phyloP scores from a whole-genome alignment of 35 echinoderm and acorn worm species.

The Acanthaster planci region DNA sequence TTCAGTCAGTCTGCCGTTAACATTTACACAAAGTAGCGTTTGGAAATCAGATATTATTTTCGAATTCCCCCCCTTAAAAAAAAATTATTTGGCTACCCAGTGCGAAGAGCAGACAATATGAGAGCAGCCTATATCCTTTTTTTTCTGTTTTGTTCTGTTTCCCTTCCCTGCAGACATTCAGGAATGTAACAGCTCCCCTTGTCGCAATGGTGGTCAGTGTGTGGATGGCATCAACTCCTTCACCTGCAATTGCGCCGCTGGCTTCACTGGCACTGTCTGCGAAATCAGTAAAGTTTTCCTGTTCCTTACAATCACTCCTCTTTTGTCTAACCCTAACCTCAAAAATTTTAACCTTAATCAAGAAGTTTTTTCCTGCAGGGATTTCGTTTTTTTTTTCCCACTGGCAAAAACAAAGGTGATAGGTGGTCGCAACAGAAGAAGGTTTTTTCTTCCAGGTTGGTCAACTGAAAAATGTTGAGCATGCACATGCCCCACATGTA shows the following conservation, averaged over 20 bases:
- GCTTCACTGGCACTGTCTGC: background rate
- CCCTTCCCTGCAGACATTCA: background rate
- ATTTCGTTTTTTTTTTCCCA: background rate
- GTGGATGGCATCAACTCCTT: background rate
- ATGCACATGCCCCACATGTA: background rate
- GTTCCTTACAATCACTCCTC: background rate
- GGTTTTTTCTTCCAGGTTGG: background rate
- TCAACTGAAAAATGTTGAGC: no score
- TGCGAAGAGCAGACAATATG: no score
- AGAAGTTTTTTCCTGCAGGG: background rate
- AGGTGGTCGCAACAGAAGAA: constrained; percentile 5
- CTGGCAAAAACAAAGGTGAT: constrained; percentile 3
- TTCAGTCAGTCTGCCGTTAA: no score
- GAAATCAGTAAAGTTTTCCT: constrained; percentile 12
- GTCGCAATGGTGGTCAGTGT: constrained; percentile 14
- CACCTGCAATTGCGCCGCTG: background rate
- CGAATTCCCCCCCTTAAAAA: no score
- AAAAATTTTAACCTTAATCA: background rate
- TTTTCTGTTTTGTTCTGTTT: background rate
- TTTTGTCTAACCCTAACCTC: background rate
- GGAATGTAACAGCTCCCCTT: constrained; percentile 9
- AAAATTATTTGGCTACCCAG: no score
- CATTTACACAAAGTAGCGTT: no score
- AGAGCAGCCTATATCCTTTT: no score
- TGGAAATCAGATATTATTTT: no score